phyloP scores from a whole-genome alignment of 2,888 invertebrate genomes.

The Drosophila tanythrix region DNA sequence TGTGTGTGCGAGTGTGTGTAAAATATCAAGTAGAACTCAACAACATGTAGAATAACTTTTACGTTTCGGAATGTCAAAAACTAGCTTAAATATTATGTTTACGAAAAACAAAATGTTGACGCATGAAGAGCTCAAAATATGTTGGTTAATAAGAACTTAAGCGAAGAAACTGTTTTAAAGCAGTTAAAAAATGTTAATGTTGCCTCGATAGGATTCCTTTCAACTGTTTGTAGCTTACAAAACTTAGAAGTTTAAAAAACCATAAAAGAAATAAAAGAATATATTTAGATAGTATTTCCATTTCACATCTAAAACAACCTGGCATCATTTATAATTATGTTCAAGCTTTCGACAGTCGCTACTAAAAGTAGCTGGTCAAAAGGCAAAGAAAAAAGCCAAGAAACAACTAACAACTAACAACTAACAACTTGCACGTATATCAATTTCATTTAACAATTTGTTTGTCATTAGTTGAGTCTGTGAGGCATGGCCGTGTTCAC shows the following conservation, averaged over 20 bases:
- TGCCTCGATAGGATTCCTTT: not conserved
- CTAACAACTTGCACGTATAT: conserved; percentile 39
- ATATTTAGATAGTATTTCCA: not conserved
- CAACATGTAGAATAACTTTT: conserved; percentile 4
- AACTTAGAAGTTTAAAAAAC: too few species aligned
- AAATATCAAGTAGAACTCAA: conserved; percentile 7
- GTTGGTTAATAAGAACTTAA: not conserved
- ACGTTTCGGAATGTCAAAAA: conserved; percentile 10
- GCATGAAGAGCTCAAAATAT: not conserved
- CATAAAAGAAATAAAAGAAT: not conserved
- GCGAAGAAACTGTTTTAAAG: not conserved
- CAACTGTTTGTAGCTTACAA: not conserved
- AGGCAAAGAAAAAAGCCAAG: not conserved
- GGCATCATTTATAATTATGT: not conserved
- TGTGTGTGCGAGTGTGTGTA: conserved; percentile 4
- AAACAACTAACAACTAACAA: not conserved
- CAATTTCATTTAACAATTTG: conserved; percentile 71
- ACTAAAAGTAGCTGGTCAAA: not conserved
- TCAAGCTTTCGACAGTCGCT: not conserved
- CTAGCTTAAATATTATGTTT: not conserved
- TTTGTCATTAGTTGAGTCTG: conserved; percentile 62
- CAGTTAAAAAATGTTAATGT: not conserved
- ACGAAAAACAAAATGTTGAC: not conserved
- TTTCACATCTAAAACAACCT: not conserved
- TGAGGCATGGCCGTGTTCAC: conserved; percentile 42